Evolutionary conservation across 2,113 vertebrate genomes (phyloP).

Genomic region (Struthidea cinerea): DNA sequence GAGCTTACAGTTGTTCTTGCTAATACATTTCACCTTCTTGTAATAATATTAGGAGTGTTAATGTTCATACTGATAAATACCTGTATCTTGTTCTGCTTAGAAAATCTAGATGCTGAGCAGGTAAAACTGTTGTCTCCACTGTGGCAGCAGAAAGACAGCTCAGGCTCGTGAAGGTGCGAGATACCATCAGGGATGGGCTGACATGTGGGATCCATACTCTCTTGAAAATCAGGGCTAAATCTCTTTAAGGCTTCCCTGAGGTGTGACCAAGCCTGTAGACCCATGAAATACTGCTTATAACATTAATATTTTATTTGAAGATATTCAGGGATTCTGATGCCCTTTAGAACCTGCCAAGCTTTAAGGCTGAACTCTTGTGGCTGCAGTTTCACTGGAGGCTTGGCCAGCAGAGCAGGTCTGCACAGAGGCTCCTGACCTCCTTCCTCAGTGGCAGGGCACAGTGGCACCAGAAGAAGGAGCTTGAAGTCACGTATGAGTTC

Average conservation of each 20-base stretch:
- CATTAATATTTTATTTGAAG: neutral
- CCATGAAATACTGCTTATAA: neutral
- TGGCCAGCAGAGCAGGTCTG: neutral
- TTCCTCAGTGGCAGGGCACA: neutral
- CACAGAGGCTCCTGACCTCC: neutral
- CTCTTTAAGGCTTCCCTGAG: neutral
- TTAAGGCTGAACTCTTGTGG: neutral
- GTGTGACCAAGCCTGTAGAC: neutral
- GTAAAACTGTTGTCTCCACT: neutral
- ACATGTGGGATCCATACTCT: neutral
- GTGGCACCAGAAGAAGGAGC: neutral
- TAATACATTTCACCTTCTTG: neutral
- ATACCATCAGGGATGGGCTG: neutral
- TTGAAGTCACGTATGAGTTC: neutral
- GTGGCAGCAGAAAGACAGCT: neutral
- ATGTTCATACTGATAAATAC: neutral
- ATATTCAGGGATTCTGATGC: neutral
- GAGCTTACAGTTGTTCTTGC: neutral
- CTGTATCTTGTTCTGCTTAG: neutral
- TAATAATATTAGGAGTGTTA: neutral
- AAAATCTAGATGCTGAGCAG: neutral
- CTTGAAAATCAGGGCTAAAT: neutral
- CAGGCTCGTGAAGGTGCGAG: neutral
- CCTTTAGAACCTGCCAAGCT: rapidly evolving
- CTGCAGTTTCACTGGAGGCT: neutral